Evolutionary conservation across 2,113 vertebrate species (phyloP), one percentile per base, ranked within the genome.

Genomic region (Scopus umbretta): DNA sequence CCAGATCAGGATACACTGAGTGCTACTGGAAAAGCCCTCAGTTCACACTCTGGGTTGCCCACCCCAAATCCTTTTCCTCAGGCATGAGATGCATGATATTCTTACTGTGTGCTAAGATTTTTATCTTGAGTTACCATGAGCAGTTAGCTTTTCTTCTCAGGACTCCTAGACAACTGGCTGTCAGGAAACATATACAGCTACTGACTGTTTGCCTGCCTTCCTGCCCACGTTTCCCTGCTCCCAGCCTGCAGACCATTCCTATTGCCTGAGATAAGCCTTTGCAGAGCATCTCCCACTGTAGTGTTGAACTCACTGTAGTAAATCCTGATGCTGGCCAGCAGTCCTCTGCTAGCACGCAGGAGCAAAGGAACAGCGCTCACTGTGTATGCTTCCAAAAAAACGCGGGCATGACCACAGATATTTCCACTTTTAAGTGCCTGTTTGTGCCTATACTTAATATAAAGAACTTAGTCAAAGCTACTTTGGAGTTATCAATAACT

Each of bases 361-460:
- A 90, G 47, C 0, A 0, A 72, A 85, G 59, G 34, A 72, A 21
- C 22, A 43, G 8, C 2, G 3, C 53, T 70, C 26, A 4, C 29
- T 34, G 19, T 5, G 27, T 6, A 7, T 9, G 9, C 61, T 78
- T 29, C 56, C n/a, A 23, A 61, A 45, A 43, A 16, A 81, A 13
- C 34, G 9, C 18, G 22, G 42, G 32, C 38, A 29, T 0, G 0
- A 26, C 2, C 0, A 0, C 40, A 68, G 49, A 17, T 14, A 29
- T 34, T 65, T 71, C n/a, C 34, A 22, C 43, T 72, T 70, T 25
- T 18, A 55, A 22, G 7, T 7, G 47, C 38, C 71, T 63, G 30
- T 47, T 87, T 87, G 47, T 49, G 56, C 10, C 32, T 4, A 22
- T 3, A 40, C 12, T n/a, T 45, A 59, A 42, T 11, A n/a, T 5